phyloP scores from a whole-genome alignment of 2,113 vertebrate genomes.

The Ophiodon elongatus region DNA sequence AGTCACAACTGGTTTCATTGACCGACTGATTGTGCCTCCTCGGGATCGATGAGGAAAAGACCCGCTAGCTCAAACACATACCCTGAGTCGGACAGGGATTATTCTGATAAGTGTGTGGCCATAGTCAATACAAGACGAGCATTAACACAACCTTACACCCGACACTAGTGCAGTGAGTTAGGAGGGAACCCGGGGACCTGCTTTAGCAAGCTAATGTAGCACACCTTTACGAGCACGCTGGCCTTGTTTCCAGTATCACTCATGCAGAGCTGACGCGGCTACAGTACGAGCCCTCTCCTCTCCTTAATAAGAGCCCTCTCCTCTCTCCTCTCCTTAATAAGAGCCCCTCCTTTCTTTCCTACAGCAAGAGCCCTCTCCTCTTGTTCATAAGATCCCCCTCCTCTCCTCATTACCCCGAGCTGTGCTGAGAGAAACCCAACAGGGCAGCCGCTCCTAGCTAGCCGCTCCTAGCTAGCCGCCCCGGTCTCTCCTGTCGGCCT shows the following conservation, averaged over 20 bases:
- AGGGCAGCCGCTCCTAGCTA: no score
- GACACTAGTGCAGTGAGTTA: not conserved
- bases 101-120: not conserved
- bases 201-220: constrained; percentile 47
- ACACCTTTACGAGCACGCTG: not conserved
- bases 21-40: not conserved
- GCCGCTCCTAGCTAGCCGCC: constrained; percentile 52
- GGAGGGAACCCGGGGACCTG: constrained; percentile 25
- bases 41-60: not conserved
- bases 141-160: no score
- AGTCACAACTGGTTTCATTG: not conserved
- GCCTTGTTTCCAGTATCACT: not conserved
- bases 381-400: no score
- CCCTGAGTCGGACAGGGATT: not conserved
- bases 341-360: no score
- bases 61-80: not conserved
- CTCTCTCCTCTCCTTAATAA: no score
- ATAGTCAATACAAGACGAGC: not conserved
- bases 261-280: not conserved
- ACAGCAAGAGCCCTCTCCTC: no score
- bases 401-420: no score
- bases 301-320: no score
- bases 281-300: not conserved
- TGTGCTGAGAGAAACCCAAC: no score
- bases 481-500: constrained; percentile 57